Evolutionary conservation across 2,797 vertebrate species (phyloP).

Genomic region (Graptemys geographica): DNA sequence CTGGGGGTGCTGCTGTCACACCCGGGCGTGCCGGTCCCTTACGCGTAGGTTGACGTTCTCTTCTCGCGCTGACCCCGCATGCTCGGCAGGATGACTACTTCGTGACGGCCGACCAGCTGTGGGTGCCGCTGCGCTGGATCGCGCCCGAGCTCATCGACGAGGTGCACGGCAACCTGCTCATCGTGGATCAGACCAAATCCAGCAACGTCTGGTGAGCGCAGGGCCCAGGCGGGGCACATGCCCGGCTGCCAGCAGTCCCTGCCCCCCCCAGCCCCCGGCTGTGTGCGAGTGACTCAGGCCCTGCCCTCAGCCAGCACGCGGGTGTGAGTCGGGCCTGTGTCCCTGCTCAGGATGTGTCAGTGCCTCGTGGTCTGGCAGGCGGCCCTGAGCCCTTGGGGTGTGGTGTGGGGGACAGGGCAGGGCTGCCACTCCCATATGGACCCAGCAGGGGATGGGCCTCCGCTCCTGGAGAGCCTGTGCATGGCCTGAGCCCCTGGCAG

Average conservation of each 20-base stretch:
- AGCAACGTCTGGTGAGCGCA: conserved; percentile 94
- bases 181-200: conserved; percentile 92
- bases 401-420: background rate
- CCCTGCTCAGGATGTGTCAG: accelerated
- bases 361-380: background rate
- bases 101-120: conserved; percentile 93
- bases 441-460: too few species aligned
- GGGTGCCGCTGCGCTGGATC: conserved; percentile 95
- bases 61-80: conserved; percentile 59
- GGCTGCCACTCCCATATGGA: background rate
- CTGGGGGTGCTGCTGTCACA: accelerated
- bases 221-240: accelerated
- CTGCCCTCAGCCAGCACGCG: background rate
- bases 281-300: background rate
- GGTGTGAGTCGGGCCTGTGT: background rate
- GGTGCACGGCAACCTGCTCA: conserved; percentile 93
- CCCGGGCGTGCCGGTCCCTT: background rate
- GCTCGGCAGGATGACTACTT: conserved; percentile 93
- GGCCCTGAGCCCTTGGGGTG: too few species aligned
- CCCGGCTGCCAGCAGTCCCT: accelerated
- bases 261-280: too few species aligned
- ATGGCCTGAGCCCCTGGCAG: background rate
- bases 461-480: background rate
- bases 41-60: conserved; percentile 67
- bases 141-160: conserved; percentile 96